These are phyloP conservation scores for Parus major DNA, from an alignment of 2,113 vertebrate species.

Conservation along the genomic window DNA sequence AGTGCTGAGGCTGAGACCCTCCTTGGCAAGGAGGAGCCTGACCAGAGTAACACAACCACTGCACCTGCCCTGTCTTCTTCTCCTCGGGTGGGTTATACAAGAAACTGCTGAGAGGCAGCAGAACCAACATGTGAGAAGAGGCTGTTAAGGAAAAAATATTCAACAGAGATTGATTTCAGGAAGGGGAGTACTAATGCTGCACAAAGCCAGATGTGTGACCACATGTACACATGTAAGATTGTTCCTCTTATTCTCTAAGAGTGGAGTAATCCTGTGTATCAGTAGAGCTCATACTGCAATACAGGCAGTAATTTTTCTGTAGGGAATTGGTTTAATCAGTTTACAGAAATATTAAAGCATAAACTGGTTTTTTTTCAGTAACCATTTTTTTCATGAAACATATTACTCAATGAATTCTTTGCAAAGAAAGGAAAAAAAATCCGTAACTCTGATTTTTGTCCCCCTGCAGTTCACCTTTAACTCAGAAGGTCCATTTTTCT, in stretches of 20 bases:
- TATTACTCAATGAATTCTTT: neutral
- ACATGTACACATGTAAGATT: neutral
- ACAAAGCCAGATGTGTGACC: constrained; percentile 33
- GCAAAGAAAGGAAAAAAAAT: neutral
- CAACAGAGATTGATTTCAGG: constrained; percentile 38
- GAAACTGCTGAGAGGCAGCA: neutral
- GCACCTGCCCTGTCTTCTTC: neutral
- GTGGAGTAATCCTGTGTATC: neutral
- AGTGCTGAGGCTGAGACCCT: neutral
- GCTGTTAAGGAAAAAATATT: neutral
- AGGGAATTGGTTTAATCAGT: neutral
- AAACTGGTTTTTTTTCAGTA: neutral
- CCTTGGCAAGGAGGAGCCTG: neutral
- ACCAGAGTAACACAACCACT: neutral
- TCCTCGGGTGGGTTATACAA: neutral
- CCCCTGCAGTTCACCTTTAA: neutral
- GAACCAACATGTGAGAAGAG: neutral
- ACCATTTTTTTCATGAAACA: neutral
- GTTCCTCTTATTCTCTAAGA: neutral
- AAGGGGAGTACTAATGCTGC: constrained; percentile 10
- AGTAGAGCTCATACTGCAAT: neutral
- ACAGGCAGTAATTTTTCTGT: neutral
- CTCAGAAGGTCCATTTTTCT: neutral
- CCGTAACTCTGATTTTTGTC: neutral
- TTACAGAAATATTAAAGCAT: constrained; percentile 15